phyloP scores from a whole-genome alignment of 1,140 invertebrate species.

The Drosophila lini region DNA sequence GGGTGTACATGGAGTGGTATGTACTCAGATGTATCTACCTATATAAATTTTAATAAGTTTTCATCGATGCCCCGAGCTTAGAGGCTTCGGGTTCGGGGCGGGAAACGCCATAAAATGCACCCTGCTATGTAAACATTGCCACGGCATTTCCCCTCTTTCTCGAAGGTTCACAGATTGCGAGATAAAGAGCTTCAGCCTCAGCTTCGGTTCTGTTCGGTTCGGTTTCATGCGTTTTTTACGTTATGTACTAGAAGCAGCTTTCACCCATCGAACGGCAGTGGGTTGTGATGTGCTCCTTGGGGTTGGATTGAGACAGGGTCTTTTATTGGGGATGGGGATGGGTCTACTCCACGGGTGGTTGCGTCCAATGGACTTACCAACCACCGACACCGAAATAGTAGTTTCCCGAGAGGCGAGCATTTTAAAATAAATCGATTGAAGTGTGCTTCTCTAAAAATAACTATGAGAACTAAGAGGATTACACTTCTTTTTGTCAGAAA shows the following conservation, averaged over 20 bases:
- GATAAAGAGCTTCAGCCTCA: constrained; percentile 63
- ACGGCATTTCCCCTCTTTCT: constrained; percentile 57
- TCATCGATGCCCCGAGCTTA: constrained; percentile 35
- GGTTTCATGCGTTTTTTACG: constrained; percentile 75
- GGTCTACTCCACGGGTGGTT: constrained; percentile 37
- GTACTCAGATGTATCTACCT: constrained; percentile 30
- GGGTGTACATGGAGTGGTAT: constrained; percentile 21
- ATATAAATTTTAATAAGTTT: constrained; percentile 50
- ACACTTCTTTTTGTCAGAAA: neutral
- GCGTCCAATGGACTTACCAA: constrained; percentile 47
- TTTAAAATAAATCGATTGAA: constrained; percentile 37
- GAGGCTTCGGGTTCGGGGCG: constrained; percentile 25
- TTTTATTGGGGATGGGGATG: constrained; percentile 27
- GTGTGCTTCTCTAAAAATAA: neutral
- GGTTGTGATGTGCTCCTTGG: constrained; percentile 21
- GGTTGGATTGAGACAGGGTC: constrained; percentile 24
- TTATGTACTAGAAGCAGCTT: constrained; percentile 64
- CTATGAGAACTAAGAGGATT: neutral
- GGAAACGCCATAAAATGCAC: constrained; percentile 67
- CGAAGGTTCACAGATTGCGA: constrained; percentile 59
- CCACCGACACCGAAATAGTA: constrained; percentile 44
- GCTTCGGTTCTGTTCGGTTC: constrained; percentile 41
- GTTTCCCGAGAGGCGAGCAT: constrained; percentile 28
- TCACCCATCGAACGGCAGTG: constrained; percentile 57
- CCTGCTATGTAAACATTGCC: constrained; percentile 73